Evolutionary conservation across 2,113 vertebrate species (phyloP).

Genomic region (Pelmatolapia mariae): DNA sequence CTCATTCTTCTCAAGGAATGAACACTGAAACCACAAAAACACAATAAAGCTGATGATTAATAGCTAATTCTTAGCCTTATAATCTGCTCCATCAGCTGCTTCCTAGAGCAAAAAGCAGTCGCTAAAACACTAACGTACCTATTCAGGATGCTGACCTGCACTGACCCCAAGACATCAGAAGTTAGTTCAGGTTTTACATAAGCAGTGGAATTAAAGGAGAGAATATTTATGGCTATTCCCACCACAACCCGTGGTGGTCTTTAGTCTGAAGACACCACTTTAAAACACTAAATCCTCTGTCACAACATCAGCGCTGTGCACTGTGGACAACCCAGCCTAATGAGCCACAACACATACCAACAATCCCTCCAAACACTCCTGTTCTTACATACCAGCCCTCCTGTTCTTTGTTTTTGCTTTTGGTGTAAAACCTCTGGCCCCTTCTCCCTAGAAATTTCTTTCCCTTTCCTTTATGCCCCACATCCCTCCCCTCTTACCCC

Average conservation of each 20-base stretch:
- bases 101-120: background rate
- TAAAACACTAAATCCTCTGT: slow-evolving; percentile 34
- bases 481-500: slow-evolving; percentile 20
- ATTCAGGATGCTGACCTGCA: background rate
- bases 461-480: slow-evolving; percentile 32
- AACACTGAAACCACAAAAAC: background rate
- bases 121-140: background rate
- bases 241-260: background rate
- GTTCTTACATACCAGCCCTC: slow-evolving; percentile 21
- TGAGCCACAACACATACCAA: slow-evolving; percentile 36
- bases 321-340: slow-evolving; percentile 44
- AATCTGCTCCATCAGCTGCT: background rate
- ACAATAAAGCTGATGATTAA: background rate
- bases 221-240: background rate
- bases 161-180: background rate
- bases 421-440: slow-evolving; percentile 44
- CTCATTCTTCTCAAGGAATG: background rate
- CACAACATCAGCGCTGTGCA: slow-evolving; percentile 38
- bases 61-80: background rate
- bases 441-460: slow-evolving; percentile 27
- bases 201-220: background rate
- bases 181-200: background rate
- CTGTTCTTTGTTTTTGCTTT: slow-evolving; percentile 51
- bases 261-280: slow-evolving; percentile 1
- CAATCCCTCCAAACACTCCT: background rate